Evolutionary conservation across 1,140 invertebrate species (phyloP), one percentile per base, ranked within the genome.

Genomic region (Pseudachorutes palmiensis): DNA sequence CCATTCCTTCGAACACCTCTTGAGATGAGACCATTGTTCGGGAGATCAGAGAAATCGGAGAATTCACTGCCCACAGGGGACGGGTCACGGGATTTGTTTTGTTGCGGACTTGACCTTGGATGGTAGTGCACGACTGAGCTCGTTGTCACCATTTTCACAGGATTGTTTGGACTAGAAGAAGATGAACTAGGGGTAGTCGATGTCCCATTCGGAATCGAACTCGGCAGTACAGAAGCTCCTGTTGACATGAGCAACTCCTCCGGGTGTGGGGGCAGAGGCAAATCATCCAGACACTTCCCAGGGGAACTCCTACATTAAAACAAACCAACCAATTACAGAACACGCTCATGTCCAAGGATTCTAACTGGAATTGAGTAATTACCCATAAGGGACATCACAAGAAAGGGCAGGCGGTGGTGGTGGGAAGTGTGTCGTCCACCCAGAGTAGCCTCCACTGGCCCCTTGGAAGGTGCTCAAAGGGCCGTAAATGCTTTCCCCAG

Each of bases 1-100:
- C 88, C 88, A 69, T 88, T 89, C 65, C 88, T 51, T 28, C 70
- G 29, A 12, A 74, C 72, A 41, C 72, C 72, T 22, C 68, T 45
- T 1, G 62, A 66, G 26, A 71, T n/a, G 60, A 67, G 61, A 33
- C 64, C 67, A 63, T 65, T 65, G 26, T 58, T 67, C 31, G 59
- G 26, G 22, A 73, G 62, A 62, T 75, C 73, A 5, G 69, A 67
- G n/a, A n/a, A n/a, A 41, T 73, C 73, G 36, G 69, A 70, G 60
- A 65, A 70, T 33, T 73, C 70, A n/a, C n/a, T n/a, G n/a, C n/a
- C 69, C 51, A 68, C 70, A 32, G 74, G 71, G 14, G 73, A 72
- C 3, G 72, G 74, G 63, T 75, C 70, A 9, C 72, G 22, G 28
- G 68, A 70, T 65, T 64, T 69, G 3, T 31, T 62, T 31, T 41